phyloP scores from a whole-genome alignment of 2,113 vertebrate species.

The Phaethon lepturus region DNA sequence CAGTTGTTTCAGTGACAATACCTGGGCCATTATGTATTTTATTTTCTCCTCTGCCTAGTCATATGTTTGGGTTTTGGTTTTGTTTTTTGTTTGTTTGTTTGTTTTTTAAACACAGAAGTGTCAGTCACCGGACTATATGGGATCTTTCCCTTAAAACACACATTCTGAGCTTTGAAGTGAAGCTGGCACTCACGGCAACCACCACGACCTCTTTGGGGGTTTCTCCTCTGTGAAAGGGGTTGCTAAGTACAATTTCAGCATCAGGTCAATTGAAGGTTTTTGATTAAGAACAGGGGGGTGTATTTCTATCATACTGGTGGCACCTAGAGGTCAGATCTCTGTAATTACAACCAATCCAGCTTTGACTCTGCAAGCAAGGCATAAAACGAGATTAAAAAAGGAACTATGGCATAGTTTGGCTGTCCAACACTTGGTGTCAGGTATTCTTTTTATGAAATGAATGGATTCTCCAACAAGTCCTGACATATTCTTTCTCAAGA shows the following conservation, averaged over 20 bases:
- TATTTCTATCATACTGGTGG: neutral
- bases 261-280: neutral
- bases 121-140: neutral
- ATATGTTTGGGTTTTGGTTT: neutral
- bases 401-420: neutral
- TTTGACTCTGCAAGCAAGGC: neutral
- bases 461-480: neutral
- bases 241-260: neutral
- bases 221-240: neutral
- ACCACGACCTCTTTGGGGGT: rapidly evolving
- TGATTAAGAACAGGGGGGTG: neutral
- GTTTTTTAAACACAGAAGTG: neutral
- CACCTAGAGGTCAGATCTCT: neutral
- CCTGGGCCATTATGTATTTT: neutral
- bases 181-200: neutral
- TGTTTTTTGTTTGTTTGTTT: neutral
- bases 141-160: neutral
- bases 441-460: neutral
- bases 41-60: neutral
- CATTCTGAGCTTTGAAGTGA: neutral
- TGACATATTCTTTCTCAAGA: neutral
- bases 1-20: neutral
- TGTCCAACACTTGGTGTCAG: neutral
- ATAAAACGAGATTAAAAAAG: neutral
- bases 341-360: neutral